Evolutionary conservation across 2,888 invertebrate species (phyloP).

Genomic region (Cheilosia impressa): DNA sequence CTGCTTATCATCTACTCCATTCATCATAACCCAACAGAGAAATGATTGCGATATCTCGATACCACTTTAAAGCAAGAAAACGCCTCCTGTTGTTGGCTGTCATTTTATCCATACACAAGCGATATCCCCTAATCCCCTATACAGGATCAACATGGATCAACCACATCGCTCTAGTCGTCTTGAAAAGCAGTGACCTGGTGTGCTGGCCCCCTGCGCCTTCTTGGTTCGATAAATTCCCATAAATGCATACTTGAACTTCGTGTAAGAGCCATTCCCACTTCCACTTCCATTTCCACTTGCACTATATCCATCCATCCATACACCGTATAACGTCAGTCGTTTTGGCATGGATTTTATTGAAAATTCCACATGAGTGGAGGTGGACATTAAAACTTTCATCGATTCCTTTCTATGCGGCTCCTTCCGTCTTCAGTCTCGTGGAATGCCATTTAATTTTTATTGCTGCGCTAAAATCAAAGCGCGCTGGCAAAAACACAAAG

Average conservation of each 20-base stretch:
- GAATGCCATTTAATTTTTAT: constrained; percentile 73
- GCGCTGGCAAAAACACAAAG: constrained; percentile 53
- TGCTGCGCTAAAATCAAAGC: constrained; percentile 64
- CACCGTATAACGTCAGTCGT: background rate
- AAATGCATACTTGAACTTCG: constrained; percentile 69
- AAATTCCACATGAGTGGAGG: constrained; percentile 74
- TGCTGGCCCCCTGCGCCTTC: background rate
- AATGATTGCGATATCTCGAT: constrained; percentile 8
- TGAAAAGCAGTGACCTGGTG: constrained; percentile 27
- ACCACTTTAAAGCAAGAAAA: constrained; percentile 1
- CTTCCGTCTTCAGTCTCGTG: constrained; percentile 42
- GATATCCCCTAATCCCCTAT: constrained; percentile 27
- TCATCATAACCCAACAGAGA: constrained; percentile 6
- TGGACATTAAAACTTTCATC: constrained; percentile 75
- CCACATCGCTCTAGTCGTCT: constrained; percentile 9
- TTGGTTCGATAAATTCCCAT: constrained; percentile 51
- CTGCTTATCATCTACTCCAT: background rate
- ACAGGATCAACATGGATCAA: constrained; percentile 32
- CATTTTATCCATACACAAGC: constrained; percentile 4
- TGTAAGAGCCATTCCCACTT: constrained; percentile 28
- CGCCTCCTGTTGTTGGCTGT: constrained; percentile 15
- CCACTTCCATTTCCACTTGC: background rate
- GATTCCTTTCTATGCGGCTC: constrained; percentile 50
- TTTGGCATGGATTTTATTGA: constrained; percentile 73
- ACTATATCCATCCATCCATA: background rate